These are phyloP conservation scores for Euleptes europaea DNA, from an alignment of 2,113 vertebrate genomes.

Conservation along the genomic window DNA sequence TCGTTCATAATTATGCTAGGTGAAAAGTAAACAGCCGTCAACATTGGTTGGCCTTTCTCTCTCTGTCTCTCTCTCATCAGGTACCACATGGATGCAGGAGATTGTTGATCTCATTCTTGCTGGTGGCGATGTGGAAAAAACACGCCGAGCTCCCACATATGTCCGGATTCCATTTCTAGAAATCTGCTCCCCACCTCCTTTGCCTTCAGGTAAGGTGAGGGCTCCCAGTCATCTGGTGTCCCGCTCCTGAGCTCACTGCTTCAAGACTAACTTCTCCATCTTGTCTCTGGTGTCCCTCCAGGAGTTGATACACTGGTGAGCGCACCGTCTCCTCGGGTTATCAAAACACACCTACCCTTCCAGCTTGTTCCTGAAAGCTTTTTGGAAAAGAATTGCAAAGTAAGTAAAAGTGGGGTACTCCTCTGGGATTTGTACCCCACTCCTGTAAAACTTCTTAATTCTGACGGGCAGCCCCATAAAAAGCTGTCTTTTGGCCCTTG, in stretches of 20 bases:
- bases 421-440: neutral
- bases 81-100: constrained; percentile 86
- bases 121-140: constrained; percentile 59
- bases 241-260: too few species aligned
- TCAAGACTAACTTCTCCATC: neutral
- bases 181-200: constrained; percentile 14
- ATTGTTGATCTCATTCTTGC: constrained; percentile 79
- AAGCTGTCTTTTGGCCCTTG: neutral
- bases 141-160: neutral
- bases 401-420: neutral
- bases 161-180: constrained; percentile 51
- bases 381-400: constrained; percentile 62
- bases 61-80: constrained; percentile 48
- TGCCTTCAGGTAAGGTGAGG: constrained; percentile 21
- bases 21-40: neutral
- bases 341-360: constrained; percentile 66
- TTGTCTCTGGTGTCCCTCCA: neutral
- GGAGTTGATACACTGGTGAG: neutral
- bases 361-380: constrained; percentile 64
- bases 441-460: neutral
- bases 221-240: neutral
- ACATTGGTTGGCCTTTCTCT: neutral
- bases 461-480: too few species aligned
- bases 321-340: constrained; percentile 41
- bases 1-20: neutral